Evolutionary conservation across 2,797 vertebrate species (phyloP), one percentile per base, ranked within the genome.

Genomic region (Betta splendens): DNA sequence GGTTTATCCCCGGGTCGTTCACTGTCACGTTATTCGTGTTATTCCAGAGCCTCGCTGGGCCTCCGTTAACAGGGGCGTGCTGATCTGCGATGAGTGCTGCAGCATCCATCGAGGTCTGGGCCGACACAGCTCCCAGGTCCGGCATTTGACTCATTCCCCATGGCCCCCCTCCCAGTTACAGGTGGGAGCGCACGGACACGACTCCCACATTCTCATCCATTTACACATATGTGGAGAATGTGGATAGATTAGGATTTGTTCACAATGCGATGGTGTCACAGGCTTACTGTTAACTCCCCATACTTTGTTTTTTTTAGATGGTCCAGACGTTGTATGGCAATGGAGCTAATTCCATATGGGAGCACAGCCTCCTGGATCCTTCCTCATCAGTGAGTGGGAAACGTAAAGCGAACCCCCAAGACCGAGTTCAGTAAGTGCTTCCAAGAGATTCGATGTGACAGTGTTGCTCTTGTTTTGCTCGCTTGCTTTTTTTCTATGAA

Each of bases 301-400:
- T n/a, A n/a, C n/a, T n/a, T n/a, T n/a, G n/a, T n/a, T 48, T 51
- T 20, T 62, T 67, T 9, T 39, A 99, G 98, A 99, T 98, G 98
- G 94, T 99, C 47, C 96, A 98, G 85, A 98, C 94, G 0, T 88
- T 99, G 62, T 98, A 96, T 73, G 95, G 93, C 55, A 99, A 99
- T 63, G 97, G 97, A 57, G 95, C 98, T 31, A 99, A 99, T 84
- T 98, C 98, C 74, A 99, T 99, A 80, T 99, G 98, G 98, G 98
- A 99, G 49, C 98, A 99, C 75, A 96, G 94, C 0, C 87, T 99
- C 85, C 90, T 99, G 84, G 98, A 99, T 77, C 98, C 97, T 9
- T 95, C 96, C 20, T 97, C 96, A 0, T 88, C 96, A 56, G 91
- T 93, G 89, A 97, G 94, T 7, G 98, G 95, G 71, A 94, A 96